Conservation (phyloP, 2,113 vertebrate species). For the Thalassoma bifasciatum region DNA sequence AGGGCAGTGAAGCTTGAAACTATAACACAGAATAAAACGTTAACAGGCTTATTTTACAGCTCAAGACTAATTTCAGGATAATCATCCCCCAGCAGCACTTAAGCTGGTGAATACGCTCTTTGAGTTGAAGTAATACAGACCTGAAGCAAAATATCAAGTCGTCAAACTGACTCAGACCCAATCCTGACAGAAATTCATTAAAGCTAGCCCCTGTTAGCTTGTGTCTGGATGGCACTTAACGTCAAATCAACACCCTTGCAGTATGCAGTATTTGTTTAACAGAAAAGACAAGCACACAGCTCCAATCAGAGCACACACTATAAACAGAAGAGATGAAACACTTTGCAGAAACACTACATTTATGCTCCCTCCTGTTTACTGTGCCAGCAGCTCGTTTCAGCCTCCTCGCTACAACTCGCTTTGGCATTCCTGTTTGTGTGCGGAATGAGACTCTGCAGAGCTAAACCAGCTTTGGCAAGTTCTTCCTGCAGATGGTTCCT, state of each 20-base stretch:
- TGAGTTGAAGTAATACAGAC: not conserved
- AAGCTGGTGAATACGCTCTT: conserved; percentile 17
- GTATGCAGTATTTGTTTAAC: not conserved
- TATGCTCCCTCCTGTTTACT: conserved; percentile 13
- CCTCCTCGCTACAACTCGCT: conserved; percentile 30
- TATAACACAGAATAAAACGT: conserved; percentile 22
- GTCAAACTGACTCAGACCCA: not conserved
- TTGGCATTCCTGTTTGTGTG: conserved; percentile 50
- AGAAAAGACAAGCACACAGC: conserved; percentile 1
- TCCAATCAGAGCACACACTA: conserved; percentile 15
- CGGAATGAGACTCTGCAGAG: conserved; percentile 50
- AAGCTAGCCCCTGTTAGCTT: not conserved
- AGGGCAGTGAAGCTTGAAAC: conserved; percentile 22
- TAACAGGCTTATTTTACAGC: conserved; percentile 28
- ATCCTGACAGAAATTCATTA: not conserved
- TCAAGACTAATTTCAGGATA: conserved; percentile 37
- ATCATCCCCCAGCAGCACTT: conserved; percentile 37
- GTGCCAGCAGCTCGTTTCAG: conserved; percentile 51
- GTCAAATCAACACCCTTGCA: not conserved
- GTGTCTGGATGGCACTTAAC: not conserved
- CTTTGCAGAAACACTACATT: conserved; percentile 39
- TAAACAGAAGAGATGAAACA: conserved; percentile 38
- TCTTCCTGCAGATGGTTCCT: conserved; percentile 56
- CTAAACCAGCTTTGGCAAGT: conserved; percentile 53
- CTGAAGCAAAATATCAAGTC: conserved; percentile 2